A percentile compares a stretch with the other conserved stretches of the same genome.
These are phyloP conservation scores for Malurus splendens DNA, from an alignment of 2,797 vertebrate species.

Conservation along the genomic window DNA sequence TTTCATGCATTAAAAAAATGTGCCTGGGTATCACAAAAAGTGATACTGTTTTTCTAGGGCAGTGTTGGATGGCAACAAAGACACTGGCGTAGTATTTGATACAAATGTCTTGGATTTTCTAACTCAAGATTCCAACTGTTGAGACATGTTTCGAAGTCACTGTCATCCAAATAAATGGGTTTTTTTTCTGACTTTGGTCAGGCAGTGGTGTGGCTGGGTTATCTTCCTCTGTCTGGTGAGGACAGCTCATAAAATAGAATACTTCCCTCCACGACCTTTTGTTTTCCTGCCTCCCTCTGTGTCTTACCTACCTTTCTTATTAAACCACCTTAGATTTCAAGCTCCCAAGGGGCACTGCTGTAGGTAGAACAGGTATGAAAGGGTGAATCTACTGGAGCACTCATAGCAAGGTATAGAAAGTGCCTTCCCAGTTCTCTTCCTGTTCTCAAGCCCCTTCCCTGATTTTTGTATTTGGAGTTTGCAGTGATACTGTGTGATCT, in stretches of 20 bases:
- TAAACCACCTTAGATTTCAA: background rate
- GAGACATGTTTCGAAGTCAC: conserved; percentile 83
- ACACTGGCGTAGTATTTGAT: background rate
- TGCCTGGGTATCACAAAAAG: background rate
- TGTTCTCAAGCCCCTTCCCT: background rate
- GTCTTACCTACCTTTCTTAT: background rate
- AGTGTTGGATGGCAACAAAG: background rate
- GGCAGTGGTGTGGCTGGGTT: background rate
- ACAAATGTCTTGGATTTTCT: background rate
- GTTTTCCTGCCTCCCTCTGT: background rate
- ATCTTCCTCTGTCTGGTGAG: background rate
- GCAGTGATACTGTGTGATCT: background rate
- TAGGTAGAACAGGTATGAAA: background rate
- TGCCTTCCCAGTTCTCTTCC: background rate
- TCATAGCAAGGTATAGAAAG: background rate
- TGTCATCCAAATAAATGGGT: conserved; percentile 73
- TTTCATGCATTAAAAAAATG: background rate
- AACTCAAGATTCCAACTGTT: conserved; percentile 86
- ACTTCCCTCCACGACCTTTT: background rate
- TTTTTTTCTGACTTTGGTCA: conserved; percentile 60
- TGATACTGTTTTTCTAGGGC: background rate
- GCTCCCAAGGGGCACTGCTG: background rate
- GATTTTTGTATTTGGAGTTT: background rate
- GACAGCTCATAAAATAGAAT: background rate
- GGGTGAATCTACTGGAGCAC: background rate